A percentile compares a stretch with the other conserved stretches of the same genome.
phyloP scores from a whole-genome alignment of 2,888 invertebrate species.

The Plemyria rubiginata region DNA sequence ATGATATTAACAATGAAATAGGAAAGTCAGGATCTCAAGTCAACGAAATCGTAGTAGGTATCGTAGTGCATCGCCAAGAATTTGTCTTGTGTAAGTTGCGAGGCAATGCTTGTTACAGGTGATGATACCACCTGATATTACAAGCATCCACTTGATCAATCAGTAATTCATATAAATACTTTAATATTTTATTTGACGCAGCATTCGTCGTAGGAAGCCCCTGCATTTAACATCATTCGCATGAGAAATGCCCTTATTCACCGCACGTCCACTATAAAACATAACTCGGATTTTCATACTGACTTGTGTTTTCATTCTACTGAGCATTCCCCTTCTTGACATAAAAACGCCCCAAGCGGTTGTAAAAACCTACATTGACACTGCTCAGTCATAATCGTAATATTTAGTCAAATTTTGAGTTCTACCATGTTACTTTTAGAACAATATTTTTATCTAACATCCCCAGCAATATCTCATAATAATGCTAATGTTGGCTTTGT shows the following conservation, averaged over 20 bases:
- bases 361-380: conserved; percentile 58
- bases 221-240: conserved; percentile 21
- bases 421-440: conserved; percentile 30
- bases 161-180: neutral
- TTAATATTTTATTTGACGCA: neutral
- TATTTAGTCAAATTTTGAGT: conserved; percentile 31
- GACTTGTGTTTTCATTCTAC: conserved; percentile 72
- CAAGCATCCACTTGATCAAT: too few species aligned
- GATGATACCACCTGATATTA: too few species aligned
- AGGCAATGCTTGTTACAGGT: too few species aligned
- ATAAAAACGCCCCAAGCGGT: conserved; percentile 69
- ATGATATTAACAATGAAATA: too few species aligned
- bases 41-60: too few species aligned
- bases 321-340: conserved; percentile 64
- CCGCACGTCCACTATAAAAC: conserved; percentile 81
- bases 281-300: conserved; percentile 81
- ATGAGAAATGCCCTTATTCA: conserved; percentile 66
- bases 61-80: too few species aligned
- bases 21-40: too few species aligned
- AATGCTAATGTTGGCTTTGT: too few species aligned
- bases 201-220: conserved; percentile 29
- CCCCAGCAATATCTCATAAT: too few species aligned
- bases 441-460: too few species aligned
- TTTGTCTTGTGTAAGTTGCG: too few species aligned
- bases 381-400: conserved; percentile 45